These are phyloP conservation scores for Beris morrisii DNA, from an alignment of 2,888 invertebrate species.

Conservation along the genomic window DNA sequence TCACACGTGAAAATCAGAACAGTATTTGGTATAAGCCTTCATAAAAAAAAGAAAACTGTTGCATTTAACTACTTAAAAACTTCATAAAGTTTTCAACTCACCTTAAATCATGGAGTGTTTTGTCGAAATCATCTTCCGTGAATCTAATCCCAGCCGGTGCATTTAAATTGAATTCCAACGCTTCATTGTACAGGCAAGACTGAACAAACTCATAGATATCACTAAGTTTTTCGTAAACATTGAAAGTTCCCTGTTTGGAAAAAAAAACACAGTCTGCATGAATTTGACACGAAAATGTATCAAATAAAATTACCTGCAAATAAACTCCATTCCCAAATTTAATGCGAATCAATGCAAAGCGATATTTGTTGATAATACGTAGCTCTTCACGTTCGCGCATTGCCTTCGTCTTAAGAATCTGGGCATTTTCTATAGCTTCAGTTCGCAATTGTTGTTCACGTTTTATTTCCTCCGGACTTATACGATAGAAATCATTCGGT, in stretches of 20 bases:
- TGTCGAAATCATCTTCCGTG: constrained; percentile 66
- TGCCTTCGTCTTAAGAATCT: constrained; percentile 88
- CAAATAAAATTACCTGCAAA: constrained; percentile 65
- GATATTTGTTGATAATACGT: constrained; percentile 77
- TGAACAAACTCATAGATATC: constrained; percentile 78
- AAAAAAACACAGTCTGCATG: constrained; percentile 9
- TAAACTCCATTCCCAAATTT: constrained; percentile 86
- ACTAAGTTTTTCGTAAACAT: constrained; percentile 75
- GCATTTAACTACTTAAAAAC: background rate
- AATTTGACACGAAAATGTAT: background rate
- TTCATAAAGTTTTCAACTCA: constrained; percentile 35
- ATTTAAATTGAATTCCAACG: constrained; percentile 70
- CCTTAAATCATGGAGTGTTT: constrained; percentile 70
- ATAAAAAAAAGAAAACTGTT: constrained; percentile 24
- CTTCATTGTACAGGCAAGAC: constrained; percentile 71
- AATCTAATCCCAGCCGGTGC: constrained; percentile 70
- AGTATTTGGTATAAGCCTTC: constrained; percentile 79
- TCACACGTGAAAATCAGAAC: constrained; percentile 77
- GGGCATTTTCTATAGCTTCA: constrained; percentile 77
- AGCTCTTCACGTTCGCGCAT: constrained; percentile 91
- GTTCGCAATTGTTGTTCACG: constrained; percentile 74
- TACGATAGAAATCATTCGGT: constrained; percentile 81
- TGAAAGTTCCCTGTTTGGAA: constrained; percentile 79
- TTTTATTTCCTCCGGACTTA: constrained; percentile 81
- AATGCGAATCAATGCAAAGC: constrained; percentile 81